Conservation (phyloP, 2,113 vertebrate species). For the Indicator indicator region DNA sequence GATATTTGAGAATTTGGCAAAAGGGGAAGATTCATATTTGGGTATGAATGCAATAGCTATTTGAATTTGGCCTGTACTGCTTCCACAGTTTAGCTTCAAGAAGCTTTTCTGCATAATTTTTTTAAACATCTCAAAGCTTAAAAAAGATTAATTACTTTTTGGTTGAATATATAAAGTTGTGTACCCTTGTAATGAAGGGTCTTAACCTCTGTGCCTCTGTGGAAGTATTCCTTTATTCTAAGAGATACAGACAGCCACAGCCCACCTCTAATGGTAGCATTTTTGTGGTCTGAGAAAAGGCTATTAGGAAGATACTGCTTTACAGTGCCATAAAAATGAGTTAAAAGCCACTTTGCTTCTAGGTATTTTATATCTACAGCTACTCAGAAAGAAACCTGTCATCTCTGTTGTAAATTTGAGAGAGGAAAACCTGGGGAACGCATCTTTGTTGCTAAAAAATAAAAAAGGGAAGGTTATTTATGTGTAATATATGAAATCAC, state of each 20-base stretch:
- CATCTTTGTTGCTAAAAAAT: not conserved
- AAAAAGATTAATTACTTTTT: not conserved
- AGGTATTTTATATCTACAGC: slow-evolving; percentile 1
- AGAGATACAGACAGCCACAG: slow-evolving; percentile 11
- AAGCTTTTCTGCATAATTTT: not conserved
- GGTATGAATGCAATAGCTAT: not conserved
- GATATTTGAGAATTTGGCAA: not conserved
- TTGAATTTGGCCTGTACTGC: not conserved
- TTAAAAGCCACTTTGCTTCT: slow-evolving; percentile 49
- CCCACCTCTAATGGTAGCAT: not conserved
- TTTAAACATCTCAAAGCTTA: not conserved
- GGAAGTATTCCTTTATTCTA: slow-evolving; percentile 3
- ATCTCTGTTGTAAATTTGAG: not conserved
- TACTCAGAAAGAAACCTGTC: not conserved
- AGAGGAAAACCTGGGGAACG: not conserved
- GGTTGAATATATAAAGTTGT: not conserved
- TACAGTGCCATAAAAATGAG: slow-evolving; percentile 39
- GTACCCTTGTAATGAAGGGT: slow-evolving; percentile 23
- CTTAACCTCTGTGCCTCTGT: not conserved
- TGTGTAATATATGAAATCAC: not conserved
- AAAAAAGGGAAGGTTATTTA: not conserved
- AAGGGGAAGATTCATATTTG: not conserved
- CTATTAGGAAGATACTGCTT: slow-evolving; percentile 12
- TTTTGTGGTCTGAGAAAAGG: slow-evolving; percentile 36
- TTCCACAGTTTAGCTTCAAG: not conserved